phyloP scores from a whole-genome alignment of 2,888 invertebrate species.

The Caenorhabditis angaria region DNA sequence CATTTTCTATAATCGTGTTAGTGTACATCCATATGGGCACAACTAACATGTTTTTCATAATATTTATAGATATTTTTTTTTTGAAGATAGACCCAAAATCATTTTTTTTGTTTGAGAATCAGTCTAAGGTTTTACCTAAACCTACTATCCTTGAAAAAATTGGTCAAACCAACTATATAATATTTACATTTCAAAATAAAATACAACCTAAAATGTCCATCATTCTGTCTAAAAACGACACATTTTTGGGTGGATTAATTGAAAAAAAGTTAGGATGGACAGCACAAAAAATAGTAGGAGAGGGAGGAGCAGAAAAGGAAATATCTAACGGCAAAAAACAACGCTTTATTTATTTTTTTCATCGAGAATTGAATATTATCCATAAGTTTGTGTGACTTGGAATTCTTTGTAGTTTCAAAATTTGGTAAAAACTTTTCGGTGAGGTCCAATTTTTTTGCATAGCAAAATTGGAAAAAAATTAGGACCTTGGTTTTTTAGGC shows the following conservation, averaged over 20 bases:
- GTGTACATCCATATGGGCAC: not conserved
- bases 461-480: too few species aligned
- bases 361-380: not conserved
- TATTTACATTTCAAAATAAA: not conserved
- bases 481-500: too few species aligned
- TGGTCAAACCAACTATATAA: too few species aligned
- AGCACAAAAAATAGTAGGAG: not conserved
- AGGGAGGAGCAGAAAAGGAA: too few species aligned
- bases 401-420: not conserved
- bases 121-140: too few species aligned
- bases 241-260: slow-evolving; percentile 4
- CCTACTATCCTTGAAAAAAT: too few species aligned
- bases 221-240: slow-evolving; percentile 2
- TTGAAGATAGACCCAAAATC: too few species aligned
- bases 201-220: slow-evolving; percentile 2
- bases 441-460: too few species aligned
- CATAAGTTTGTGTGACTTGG: not conserved
- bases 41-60: not conserved
- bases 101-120: too few species aligned
- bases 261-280: slow-evolving; percentile 2
- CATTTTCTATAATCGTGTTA: not conserved
- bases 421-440: too few species aligned
- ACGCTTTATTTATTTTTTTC: not conserved
- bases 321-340: not conserved
- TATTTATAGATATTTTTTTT: not conserved